These are phyloP conservation scores for Centropus unirufus DNA, from an alignment of 2,113 vertebrate genomes.

Conservation along the genomic window DNA sequence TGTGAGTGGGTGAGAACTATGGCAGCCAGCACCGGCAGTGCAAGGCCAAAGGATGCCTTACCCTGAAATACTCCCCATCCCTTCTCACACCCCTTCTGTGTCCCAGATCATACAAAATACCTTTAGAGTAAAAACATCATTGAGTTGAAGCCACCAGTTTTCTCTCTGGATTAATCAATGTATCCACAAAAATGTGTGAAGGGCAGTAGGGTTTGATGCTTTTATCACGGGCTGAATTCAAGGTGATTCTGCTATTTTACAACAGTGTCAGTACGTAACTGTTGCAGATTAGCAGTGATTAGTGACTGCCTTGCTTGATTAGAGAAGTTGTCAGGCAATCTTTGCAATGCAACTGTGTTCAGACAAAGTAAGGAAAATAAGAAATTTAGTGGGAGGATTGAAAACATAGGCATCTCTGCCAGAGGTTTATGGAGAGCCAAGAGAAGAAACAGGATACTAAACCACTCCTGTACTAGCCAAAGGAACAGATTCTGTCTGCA, in stretches of 20 bases:
- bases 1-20: not conserved
- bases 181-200: not conserved
- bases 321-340: not conserved
- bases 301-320: not conserved
- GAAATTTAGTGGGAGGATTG: not conserved
- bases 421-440: not conserved
- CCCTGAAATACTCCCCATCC: fast-evolving
- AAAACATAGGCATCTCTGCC: not conserved
- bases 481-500: not conserved
- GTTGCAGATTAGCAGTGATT: not conserved
- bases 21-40: not conserved
- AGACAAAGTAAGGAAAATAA: conserved; percentile 1
- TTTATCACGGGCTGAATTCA: not conserved
- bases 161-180: not conserved
- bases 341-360: not conserved
- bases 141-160: not conserved
- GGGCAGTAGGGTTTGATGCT: not conserved
- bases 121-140: not conserved
- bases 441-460: conserved; percentile 26
- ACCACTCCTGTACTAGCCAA: not conserved
- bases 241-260: not conserved
- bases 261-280: not conserved
- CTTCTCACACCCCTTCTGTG: not conserved
- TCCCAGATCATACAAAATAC: not conserved
- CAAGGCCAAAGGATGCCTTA: not conserved